A percentile compares a stretch with the other conserved stretches of the same genome.
These are phyloP conservation scores for Ormyrus rosae DNA, from an alignment of 2,888 invertebrate genomes.

Conservation along the genomic window DNA sequence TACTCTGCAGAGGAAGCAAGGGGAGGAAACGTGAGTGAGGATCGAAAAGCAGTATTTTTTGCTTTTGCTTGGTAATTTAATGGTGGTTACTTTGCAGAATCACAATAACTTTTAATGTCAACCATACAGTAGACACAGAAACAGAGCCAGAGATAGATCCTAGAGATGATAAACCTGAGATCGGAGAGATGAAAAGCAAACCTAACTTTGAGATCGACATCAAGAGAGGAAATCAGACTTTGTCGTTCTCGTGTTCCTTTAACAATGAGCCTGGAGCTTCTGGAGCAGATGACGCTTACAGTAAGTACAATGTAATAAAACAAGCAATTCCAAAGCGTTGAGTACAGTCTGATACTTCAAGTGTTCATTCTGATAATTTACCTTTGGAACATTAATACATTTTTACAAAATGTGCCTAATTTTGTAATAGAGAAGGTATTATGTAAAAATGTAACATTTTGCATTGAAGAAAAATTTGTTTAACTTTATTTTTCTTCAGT, in stretches of 20 bases:
- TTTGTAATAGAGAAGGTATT: slow-evolving; percentile 26
- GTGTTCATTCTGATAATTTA: slow-evolving; percentile 63
- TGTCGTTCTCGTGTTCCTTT: slow-evolving; percentile 92
- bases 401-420: slow-evolving; percentile 40
- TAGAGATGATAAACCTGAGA: slow-evolving; percentile 83
- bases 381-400: slow-evolving; percentile 67
- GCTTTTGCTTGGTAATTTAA: slow-evolving; percentile 9
- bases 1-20: slow-evolving; percentile 76
- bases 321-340: slow-evolving; percentile 64
- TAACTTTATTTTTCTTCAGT: slow-evolving; percentile 75
- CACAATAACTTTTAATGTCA: slow-evolving; percentile 91
- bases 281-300: slow-evolving; percentile 84
- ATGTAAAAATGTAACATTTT: slow-evolving; percentile 31
- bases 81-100: slow-evolving; percentile 78
- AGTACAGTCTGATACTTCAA: slow-evolving; percentile 63
- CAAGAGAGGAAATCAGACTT: slow-evolving; percentile 84
- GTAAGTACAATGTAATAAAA: slow-evolving; percentile 74
- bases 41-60: neutral
- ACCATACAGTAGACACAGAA: slow-evolving; percentile 93
- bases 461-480: slow-evolving; percentile 60
- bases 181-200: slow-evolving; percentile 91
- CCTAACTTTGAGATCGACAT: slow-evolving; percentile 95
- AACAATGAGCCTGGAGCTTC: slow-evolving; percentile 80
- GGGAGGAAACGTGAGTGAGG: neutral
- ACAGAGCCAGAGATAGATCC: slow-evolving; percentile 82